Base-by-base conservation (phyloP, 2,888 invertebrate genomes). In the Eristalis arbustorum region DNA sequence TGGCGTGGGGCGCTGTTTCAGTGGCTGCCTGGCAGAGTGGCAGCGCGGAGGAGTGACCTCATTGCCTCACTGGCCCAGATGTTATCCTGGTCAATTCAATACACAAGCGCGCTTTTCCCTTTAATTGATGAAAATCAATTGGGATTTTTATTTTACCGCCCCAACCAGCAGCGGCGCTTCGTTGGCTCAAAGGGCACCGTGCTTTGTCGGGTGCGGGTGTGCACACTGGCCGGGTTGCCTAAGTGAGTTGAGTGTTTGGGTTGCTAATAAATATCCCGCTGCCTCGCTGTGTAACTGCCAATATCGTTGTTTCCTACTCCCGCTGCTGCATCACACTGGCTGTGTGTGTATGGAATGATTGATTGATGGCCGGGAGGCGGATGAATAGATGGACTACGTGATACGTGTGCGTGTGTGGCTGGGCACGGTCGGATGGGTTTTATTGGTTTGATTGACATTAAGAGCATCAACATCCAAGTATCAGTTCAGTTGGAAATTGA, bases 121-220 rank as follows among this genome's bases (percentile, higher is more conserved):
- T 85, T 82, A 82, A 85, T 82, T 78, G 85, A 82, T 77, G 77
- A 63, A 82, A 82, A 78, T 74, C 85, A 82, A 85, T 85, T 49
- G 66, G 66, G 42, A 69, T 62, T 25, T 66, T 37, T 76, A 63
- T 57, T 67, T 25, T 4, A 18, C 22, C 22, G 6, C 5, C 13
- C 63, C 34, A 22, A n/a, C 23, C 2, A 1, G 2, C 49, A 8
- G 42, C 18, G 18, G 37, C 3, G 13, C 37, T 37, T 37, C 8
- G 49, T 18, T 49, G 49, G 49, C 8, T 49, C 37, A 18, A n/a
- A 2, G 49, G 49, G 49, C 18, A 2, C 4, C 18, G 5, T 56
- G 59, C 57, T 40, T 37, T 25, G 56, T 28, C 37, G 57, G 34
- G 42, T 42, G 42, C 42, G 42, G 42, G 37, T 40, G 34, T 11